phyloP scores from a whole-genome alignment of 1,140 invertebrate genomes.

The Panulirus ornatus region DNA sequence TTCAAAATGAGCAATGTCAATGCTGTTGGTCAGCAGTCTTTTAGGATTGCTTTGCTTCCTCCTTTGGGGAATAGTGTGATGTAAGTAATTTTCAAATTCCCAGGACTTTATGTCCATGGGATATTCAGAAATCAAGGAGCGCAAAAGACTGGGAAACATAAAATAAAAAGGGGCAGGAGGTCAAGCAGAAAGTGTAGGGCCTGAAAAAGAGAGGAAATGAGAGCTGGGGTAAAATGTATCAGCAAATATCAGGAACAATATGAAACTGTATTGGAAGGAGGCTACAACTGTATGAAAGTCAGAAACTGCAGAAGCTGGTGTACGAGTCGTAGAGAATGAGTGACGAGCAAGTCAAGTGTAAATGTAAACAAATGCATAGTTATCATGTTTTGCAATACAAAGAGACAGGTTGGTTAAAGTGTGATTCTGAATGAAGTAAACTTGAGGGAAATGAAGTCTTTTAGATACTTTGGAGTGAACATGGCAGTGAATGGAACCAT shows the following conservation, averaged over 20 bases:
- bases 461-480: no score
- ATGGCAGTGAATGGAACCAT: no score
- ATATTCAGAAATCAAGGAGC: neutral
- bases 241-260: neutral
- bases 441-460: no score
- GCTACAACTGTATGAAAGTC: neutral
- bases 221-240: neutral
- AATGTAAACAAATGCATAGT: neutral
- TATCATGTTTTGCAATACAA: no score
- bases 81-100: neutral
- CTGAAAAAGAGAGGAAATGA: neutral
- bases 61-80: neutral
- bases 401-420: no score
- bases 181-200: neutral
- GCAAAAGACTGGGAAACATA: neutral
- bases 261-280: neutral
- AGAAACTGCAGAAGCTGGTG: neutral
- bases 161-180: neutral
- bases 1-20: neutral
- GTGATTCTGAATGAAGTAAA: no score
- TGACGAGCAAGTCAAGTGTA: neutral
- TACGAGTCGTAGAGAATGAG: neutral
- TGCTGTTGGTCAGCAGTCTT: no score
- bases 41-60: no score
- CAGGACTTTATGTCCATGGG: neutral